phyloP scores from a whole-genome alignment of 2,113 vertebrate species.

The Forbesichthys agassizii region DNA sequence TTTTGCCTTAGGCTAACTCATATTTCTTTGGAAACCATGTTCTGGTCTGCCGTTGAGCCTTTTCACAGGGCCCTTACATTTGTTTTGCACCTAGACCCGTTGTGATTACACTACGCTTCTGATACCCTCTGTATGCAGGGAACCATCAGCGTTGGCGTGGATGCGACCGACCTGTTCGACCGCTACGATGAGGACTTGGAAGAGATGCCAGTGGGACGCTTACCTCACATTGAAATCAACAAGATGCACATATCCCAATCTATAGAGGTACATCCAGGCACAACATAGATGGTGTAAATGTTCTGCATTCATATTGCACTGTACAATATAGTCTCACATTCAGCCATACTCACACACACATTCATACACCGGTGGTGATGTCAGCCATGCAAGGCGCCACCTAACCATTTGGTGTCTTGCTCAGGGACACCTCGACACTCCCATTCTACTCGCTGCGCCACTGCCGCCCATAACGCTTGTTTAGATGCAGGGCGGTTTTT shows the following conservation, averaged over 20 bases:
- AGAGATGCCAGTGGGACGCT: conserved; percentile 86
- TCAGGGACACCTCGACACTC: background rate
- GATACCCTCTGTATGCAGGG: conserved; percentile 75
- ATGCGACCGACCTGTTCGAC: conserved; percentile 96
- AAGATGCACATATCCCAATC: conserved; percentile 99
- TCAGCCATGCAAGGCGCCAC: no score
- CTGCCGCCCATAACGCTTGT: no score
- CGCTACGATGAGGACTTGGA: conserved; percentile 95
- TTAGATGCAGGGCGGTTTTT: no score
- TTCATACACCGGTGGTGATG: no score
- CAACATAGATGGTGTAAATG: background rate
- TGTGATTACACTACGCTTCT: no score
- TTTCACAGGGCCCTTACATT: no score
- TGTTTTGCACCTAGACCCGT: no score
- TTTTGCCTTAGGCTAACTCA: no score
- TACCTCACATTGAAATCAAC: conserved; percentile 96
- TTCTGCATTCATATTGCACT: no score
- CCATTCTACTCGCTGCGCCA: background rate
- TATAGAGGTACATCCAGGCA: conserved; percentile 83
- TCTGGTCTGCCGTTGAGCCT: no score
- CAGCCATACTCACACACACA: background rate
- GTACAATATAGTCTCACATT: background rate
- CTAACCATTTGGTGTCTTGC: no score
- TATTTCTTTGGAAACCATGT: no score
- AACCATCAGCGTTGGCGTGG: conserved; percentile 94